A percentile compares a stretch with the other conserved stretches of the same genome.
These are phyloP conservation scores for Paedocypris micromegethes DNA, from an alignment of 2,797 vertebrate genomes.

Conservation along the genomic window DNA sequence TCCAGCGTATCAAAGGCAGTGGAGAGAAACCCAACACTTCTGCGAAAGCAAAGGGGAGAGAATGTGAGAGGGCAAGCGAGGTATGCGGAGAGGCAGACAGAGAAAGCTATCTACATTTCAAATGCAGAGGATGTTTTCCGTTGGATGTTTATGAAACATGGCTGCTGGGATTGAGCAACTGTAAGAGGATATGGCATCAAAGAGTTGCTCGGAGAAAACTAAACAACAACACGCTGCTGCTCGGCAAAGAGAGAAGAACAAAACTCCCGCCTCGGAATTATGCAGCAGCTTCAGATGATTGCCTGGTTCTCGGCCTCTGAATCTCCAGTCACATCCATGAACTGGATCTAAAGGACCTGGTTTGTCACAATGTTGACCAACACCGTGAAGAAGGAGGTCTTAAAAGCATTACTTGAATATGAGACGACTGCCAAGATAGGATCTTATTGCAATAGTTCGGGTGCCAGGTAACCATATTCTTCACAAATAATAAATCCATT, in stretches of 20 bases:
- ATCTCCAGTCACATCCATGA: background rate
- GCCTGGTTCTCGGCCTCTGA: constrained; percentile 35
- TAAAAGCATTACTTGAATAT: too few species aligned
- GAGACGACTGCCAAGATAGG: too few species aligned
- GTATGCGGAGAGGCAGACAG: constrained; percentile 62
- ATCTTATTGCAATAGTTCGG: too few species aligned
- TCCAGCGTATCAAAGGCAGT: constrained; percentile 64
- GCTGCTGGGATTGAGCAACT: constrained; percentile 72
- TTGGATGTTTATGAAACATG: constrained; percentile 75
- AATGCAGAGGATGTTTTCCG: constrained; percentile 73
- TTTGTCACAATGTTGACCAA: background rate
- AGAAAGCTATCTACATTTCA: constrained; percentile 69
- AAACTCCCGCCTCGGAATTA: constrained; percentile 56
- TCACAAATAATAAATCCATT: too few species aligned
- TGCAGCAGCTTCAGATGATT: constrained; percentile 64
- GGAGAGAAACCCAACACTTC: constrained; percentile 62
- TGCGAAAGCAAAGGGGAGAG: constrained; percentile 53
- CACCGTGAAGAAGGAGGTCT: too few species aligned
- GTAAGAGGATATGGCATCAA: constrained; percentile 75
- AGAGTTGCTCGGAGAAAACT: constrained; percentile 67
- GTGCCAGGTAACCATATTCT: too few species aligned
- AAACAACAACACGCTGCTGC: constrained; percentile 63
- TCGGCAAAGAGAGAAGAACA: constrained; percentile 56
- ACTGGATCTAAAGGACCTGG: constrained; percentile 10
- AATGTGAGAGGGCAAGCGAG: constrained; percentile 61